A percentile compares a stretch with the other conserved stretches of the same genome.
phyloP scores from a whole-genome alignment of 2,888 invertebrate genomes.

The Osmoderma eremita region DNA sequence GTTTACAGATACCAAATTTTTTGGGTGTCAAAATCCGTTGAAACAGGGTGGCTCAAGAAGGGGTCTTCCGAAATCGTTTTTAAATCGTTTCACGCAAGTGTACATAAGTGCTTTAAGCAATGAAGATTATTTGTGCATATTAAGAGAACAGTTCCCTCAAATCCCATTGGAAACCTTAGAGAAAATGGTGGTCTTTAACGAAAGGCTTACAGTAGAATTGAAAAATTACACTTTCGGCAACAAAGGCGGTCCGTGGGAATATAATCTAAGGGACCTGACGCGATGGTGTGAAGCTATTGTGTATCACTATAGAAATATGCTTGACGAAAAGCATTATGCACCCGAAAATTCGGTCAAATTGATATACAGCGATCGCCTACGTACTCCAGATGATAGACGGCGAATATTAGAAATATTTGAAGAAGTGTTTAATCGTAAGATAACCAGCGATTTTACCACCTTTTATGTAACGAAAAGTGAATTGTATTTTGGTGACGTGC shows the following conservation, averaged over 20 bases:
- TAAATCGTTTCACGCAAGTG: slow-evolving; percentile 96
- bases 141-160: slow-evolving; percentile 72
- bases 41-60: slow-evolving; percentile 95
- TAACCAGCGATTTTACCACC: slow-evolving; percentile 68
- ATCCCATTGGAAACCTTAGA: slow-evolving; percentile 71
- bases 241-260: slow-evolving; percentile 93
- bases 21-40: slow-evolving; percentile 98
- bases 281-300: slow-evolving; percentile 89
- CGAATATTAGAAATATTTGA: slow-evolving; percentile 69
- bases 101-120: slow-evolving; percentile 73
- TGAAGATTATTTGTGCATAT: slow-evolving; percentile 75
- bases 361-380: slow-evolving; percentile 88
- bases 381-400: slow-evolving; percentile 79
- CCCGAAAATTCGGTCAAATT: slow-evolving; percentile 77
- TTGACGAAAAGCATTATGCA: slow-evolving; percentile 54
- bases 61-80: slow-evolving; percentile 94
- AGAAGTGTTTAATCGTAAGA: slow-evolving; percentile 65
- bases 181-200: slow-evolving; percentile 84
- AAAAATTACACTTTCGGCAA: slow-evolving; percentile 78
- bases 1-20: slow-evolving; percentile 79
- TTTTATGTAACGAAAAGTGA: slow-evolving; percentile 69
- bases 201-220: slow-evolving; percentile 72
- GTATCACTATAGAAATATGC: slow-evolving; percentile 57
- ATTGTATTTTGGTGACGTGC: slow-evolving; percentile 75
- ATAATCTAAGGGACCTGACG: slow-evolving; percentile 94